Percentiles rank a stretch among this genome's conserved stretches.
phyloP scores from a whole-genome alignment of 1,140 invertebrate species.

The Drosophila micromelanica region DNA sequence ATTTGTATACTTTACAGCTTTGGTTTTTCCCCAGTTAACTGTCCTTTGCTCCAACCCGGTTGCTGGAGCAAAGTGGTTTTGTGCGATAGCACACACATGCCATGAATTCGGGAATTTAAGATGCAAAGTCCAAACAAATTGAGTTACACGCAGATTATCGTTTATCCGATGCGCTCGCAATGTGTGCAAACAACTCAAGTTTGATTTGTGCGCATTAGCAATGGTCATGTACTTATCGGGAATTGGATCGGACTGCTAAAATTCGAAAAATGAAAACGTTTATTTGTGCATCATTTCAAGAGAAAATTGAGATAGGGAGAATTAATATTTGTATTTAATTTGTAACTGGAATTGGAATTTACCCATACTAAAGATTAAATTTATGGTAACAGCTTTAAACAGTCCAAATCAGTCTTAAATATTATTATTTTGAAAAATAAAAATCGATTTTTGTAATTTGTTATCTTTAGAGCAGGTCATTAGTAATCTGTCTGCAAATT shows the following conservation, averaged over 20 bases:
- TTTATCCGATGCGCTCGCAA: constrained; percentile 58
- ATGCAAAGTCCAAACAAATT: constrained; percentile 65
- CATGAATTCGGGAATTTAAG: constrained; percentile 54
- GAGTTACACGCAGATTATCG: constrained; percentile 78
- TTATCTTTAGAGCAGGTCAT: too few species aligned
- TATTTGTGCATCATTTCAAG: too few species aligned
- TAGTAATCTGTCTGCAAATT: too few species aligned
- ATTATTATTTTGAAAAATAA: too few species aligned
- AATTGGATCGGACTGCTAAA: background rate
- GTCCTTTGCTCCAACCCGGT: constrained; percentile 27
- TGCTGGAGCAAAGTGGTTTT: constrained; percentile 26
- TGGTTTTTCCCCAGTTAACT: constrained; percentile 29
- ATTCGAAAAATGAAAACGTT: too few species aligned
- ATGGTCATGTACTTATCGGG: constrained; percentile 10
- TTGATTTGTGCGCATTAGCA: constrained; percentile 56
- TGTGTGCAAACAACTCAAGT: constrained; percentile 43
- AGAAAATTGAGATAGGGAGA: too few species aligned
- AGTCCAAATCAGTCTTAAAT: too few species aligned
- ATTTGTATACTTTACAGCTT: constrained; percentile 40
- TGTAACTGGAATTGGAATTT: too few species aligned
- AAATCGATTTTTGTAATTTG: too few species aligned
- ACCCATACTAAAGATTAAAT: too few species aligned
- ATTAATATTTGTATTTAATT: too few species aligned
- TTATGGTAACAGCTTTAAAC: too few species aligned
- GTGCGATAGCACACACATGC: constrained; percentile 25